phyloP scores from a whole-genome alignment of 2,113 vertebrate species.

The Melanostigma gelatinosum region DNA sequence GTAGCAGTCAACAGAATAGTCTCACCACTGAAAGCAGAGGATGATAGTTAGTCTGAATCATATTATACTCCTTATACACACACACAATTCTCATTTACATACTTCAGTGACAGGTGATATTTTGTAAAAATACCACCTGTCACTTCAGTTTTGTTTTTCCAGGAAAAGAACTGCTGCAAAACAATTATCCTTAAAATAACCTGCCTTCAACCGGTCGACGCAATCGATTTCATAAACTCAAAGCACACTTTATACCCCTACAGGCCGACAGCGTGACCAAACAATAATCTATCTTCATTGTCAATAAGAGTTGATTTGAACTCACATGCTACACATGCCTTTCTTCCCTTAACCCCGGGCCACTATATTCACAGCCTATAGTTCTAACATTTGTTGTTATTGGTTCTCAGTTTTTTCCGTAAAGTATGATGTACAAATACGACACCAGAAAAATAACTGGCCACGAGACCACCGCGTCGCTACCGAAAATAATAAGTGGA shows the following conservation, averaged over 20 bases:
- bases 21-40: constrained; percentile 75
- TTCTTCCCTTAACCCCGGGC: constrained; percentile 30
- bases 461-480: constrained; percentile 48
- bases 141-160: constrained; percentile 20
- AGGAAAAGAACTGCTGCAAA: constrained; percentile 61
- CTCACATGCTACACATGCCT: background rate
- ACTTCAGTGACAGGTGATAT: constrained; percentile 21
- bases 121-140: background rate
- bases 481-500: constrained; percentile 51
- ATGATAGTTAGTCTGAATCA: constrained; percentile 77
- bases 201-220: constrained; percentile 8
- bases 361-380: constrained; percentile 32
- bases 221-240: constrained; percentile 2
- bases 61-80: constrained; percentile 58
- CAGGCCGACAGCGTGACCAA: constrained; percentile 7
- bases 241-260: constrained; percentile 3
- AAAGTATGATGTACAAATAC: constrained; percentile 43
- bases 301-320: constrained; percentile 42
- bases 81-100: constrained; percentile 12
- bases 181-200: constrained; percentile 51
- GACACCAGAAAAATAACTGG: constrained; percentile 61
- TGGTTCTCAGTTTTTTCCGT: constrained; percentile 27
- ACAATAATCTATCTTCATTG: background rate
- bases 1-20: constrained; percentile 74
- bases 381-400: constrained; percentile 21